Base-by-base conservation (phyloP, 2,888 invertebrate species). In the Aleiodes leptofemur region DNA sequence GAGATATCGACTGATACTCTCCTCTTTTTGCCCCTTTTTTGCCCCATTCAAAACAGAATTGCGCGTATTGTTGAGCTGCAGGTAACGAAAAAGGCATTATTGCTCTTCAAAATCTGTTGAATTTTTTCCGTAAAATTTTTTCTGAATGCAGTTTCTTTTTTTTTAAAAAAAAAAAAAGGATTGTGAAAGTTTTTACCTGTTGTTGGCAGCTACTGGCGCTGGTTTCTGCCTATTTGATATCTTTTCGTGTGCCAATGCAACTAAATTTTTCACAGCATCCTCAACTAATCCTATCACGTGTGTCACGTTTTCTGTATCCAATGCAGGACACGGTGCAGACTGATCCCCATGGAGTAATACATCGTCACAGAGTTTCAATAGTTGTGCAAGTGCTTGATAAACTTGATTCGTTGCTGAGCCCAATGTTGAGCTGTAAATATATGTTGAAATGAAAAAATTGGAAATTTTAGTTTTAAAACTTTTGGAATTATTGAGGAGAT, bases 331-430 rank as follows among this genome's bases (percentile, higher is more conserved):
- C 84, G 93, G 92, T 38, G 93, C 92, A n/a, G 93, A 91, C 84
- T 93, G 92, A 82, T 95, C 94, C 61, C 94, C 93, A 80, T 94
- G 94, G 55, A 96, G 91, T 78, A 97, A 92, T 69, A 96, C 95
- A 89, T 97, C 96, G 89, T 98, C 98, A 89, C 97, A 97, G 80
- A 97, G 92, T 84, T 96, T 95, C 83, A 98, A 95, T 82, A 98
- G 92, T 90, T 95, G 94, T 4, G 96, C 97, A 78, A 97, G 91
- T 79, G 96, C 95, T 82, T 95, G 94, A 86, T 97, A 97, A 74
- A 98, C 94, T 86, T 96, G 95, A 88, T 95, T 96, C 71, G 96
- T 96, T 13, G 96, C 96, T 72, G 95, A 95, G 84, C 93, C 92
- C 82, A 96, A 90, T 61, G 92, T 92, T 73, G 94, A 94, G 82